Conservation (phyloP, 1,140 invertebrate species). For the Phocides pigmalion region DNA sequence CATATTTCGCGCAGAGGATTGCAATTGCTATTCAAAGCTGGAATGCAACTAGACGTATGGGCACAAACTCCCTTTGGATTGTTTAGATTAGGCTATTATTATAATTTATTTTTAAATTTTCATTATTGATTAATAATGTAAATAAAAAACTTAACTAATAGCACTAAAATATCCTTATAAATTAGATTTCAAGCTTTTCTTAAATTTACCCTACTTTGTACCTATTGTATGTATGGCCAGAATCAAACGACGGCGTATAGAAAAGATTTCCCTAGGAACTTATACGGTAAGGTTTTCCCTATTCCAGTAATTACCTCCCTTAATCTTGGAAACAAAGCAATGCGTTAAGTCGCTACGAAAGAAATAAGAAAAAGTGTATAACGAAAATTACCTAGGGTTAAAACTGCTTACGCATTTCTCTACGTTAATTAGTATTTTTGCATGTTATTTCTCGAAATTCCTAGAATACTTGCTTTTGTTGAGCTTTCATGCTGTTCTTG, state of each 20-base stretch:
- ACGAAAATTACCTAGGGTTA: slow-evolving; percentile 26
- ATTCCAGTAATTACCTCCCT: slow-evolving; percentile 19
- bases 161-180: too few species aligned
- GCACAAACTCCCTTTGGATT: too few species aligned
- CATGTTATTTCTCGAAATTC: slow-evolving; percentile 20
- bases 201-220: too few species aligned
- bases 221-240: background rate
- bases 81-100: too few species aligned
- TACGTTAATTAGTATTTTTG: slow-evolving; percentile 28
- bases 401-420: slow-evolving; percentile 22
- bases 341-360: slow-evolving; percentile 4
- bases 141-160: too few species aligned
- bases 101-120: too few species aligned
- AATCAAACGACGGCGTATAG: background rate
- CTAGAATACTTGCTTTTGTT: slow-evolving; percentile 16
- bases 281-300: slow-evolving; percentile 6
- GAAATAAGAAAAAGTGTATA: slow-evolving; percentile 15
- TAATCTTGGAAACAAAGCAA: slow-evolving; percentile 22
- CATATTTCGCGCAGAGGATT: too few species aligned
- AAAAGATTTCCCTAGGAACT: slow-evolving; percentile 1
- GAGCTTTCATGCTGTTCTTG: slow-evolving; percentile 15
- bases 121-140: too few species aligned
- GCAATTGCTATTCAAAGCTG: too few species aligned
- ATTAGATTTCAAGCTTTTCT: too few species aligned
- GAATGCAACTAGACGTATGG: too few species aligned